Evolutionary conservation across 1,140 invertebrate genomes (phyloP).

Genomic region (Harpegnathos saltator): DNA sequence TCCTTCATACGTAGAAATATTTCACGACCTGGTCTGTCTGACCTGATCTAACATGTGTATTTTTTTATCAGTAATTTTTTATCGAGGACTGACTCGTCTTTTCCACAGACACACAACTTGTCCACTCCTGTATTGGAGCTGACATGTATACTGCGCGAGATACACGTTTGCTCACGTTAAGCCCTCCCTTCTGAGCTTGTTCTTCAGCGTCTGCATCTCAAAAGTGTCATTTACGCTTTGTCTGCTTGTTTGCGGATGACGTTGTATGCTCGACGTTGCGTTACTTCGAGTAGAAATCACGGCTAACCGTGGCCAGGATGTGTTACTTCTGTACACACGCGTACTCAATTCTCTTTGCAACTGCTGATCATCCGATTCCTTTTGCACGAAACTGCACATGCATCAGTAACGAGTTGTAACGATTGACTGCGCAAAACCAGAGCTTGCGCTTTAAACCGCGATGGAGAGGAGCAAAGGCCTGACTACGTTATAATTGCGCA

Average conservation of each 20-base stretch:
- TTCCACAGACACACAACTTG: no score
- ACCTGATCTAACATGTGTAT: no score
- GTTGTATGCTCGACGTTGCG: neutral
- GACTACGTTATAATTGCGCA: neutral
- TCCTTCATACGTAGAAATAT: no score
- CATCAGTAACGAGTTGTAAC: neutral
- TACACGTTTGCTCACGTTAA: no score
- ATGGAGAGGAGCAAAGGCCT: neutral
- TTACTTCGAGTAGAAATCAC: neutral
- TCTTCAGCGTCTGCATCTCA: no score
- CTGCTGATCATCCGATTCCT: slow-evolving; percentile 6
- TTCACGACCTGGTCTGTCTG: no score
- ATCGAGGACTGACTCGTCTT: no score
- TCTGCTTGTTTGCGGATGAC: neutral
- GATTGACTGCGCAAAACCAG: neutral
- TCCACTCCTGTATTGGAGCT: no score
- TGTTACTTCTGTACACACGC: neutral
- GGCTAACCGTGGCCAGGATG: neutral
- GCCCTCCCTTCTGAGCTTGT: no score
- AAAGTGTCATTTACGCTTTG: neutral
- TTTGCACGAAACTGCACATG: neutral
- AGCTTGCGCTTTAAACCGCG: neutral
- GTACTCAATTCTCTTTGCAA: slow-evolving; percentile 2
- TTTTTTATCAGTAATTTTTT: no score
- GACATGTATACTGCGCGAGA: no score